A percentile compares a stretch with the other conserved stretches of the same genome.
Conservation (phyloP, 2,113 vertebrate species). For the Sphaerodactylus townsendi region DNA sequence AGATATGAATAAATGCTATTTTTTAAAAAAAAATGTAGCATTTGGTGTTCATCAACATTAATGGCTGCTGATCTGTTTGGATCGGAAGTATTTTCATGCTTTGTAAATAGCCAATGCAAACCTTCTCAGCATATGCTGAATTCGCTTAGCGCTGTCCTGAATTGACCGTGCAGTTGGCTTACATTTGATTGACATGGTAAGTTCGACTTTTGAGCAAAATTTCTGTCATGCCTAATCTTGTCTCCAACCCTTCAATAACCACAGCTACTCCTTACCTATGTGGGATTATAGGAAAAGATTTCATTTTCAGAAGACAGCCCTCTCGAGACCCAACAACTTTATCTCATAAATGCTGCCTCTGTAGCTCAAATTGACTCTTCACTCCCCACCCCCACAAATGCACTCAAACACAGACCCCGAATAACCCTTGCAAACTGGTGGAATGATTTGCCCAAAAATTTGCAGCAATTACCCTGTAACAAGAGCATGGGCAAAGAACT, state of each 20-base stretch:
- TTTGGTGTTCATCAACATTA: no score
- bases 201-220: no score
- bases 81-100: no score
- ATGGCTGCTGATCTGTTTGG: no score
- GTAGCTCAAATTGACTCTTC: neutral
- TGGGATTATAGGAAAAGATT: neutral
- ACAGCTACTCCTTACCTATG: neutral
- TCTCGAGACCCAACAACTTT: neutral
- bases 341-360: neutral
- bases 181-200: no score
- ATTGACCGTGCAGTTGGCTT: no score
- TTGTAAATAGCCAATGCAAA: no score
- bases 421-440: neutral
- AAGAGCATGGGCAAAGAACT: neutral
- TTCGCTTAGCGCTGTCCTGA: no score
- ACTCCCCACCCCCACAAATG: neutral
- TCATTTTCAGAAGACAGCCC: neutral
- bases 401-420: neutral
- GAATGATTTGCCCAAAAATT: neutral
- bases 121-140: no score
- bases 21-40: no score
- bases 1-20: no score
- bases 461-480: neutral
- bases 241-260: neutral
- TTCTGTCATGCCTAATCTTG: neutral